Conservation (phyloP, 2,888 invertebrate genomes). For the Callyntrura guangdongensis region DNA sequence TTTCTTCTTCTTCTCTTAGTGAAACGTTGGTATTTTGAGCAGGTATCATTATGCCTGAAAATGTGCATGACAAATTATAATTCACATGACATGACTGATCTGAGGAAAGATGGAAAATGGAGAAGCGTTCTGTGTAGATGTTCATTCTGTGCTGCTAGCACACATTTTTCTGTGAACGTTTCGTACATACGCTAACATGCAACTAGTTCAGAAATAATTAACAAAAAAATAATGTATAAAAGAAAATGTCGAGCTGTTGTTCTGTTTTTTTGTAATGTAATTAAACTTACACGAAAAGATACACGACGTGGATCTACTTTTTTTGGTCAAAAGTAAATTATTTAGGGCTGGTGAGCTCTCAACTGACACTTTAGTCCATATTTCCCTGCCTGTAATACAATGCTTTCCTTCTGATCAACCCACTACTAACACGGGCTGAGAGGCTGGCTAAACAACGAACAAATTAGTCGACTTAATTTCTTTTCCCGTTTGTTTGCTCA, state of each 20-base stretch:
- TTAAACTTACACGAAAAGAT: conserved; percentile 10
- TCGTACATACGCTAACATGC: conserved; percentile 46
- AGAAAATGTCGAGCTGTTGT: background rate
- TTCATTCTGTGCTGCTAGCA: background rate
- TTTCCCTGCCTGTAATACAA: background rate
- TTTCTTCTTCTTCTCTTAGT: no score
- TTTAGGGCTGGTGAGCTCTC: background rate
- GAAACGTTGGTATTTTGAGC: conserved; percentile 11
- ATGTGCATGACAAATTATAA: conserved; percentile 72
- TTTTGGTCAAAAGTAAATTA: conserved; percentile 2
- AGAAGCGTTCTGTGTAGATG: background rate
- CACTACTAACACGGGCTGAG: background rate
- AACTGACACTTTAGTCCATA: background rate
- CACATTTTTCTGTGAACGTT: background rate
- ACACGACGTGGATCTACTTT: conserved; percentile 15
- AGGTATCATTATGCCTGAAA: conserved; percentile 59
- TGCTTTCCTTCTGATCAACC: background rate
- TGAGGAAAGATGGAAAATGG: conserved; percentile 45
- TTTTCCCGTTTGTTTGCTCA: conserved; percentile 51
- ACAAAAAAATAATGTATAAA: background rate
- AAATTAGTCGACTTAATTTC: conserved; percentile 37
- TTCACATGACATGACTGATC: conserved; percentile 59
- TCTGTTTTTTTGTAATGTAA: conserved; percentile 7
- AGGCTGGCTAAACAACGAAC: no score
- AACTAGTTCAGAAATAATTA: conserved; percentile 57